Percentiles rank a stretch among this genome's conserved stretches.
Evolutionary conservation across 2,888 invertebrate species (phyloP).

Genomic region (Eupeodes latifasciatus): DNA sequence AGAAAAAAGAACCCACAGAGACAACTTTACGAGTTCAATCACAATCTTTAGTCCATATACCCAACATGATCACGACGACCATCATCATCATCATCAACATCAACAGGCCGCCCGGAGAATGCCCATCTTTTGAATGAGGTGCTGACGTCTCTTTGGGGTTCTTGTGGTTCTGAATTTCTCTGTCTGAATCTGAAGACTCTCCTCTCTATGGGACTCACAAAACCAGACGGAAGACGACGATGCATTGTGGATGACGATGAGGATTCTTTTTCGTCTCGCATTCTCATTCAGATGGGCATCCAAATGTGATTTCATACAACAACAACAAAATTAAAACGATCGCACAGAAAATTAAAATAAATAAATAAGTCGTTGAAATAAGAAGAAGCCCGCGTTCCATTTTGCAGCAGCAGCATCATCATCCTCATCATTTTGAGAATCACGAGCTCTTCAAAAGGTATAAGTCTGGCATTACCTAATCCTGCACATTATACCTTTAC

Average conservation of each 20-base stretch:
- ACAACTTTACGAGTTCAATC: conserved; percentile 56
- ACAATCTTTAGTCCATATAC: conserved; percentile 7
- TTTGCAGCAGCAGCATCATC: conserved; percentile 38
- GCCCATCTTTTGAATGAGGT: conserved; percentile 74
- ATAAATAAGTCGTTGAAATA: conserved; percentile 56
- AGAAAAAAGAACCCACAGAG: conserved; percentile 17
- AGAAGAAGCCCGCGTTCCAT: conserved; percentile 22
- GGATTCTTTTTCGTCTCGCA: conserved; percentile 30
- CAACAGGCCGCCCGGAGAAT: conserved; percentile 67
- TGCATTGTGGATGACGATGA: neutral
- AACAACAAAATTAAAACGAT: conserved; percentile 17
- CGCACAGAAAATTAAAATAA: conserved; percentile 58
- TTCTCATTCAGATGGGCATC: conserved; percentile 48
- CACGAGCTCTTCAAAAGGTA: conserved; percentile 56
- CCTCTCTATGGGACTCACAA: conserved; percentile 13
- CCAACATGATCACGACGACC: conserved; percentile 74
- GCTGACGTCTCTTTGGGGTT: conserved; percentile 67
- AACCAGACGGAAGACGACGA: conserved; percentile 4
- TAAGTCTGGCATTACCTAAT: conserved; percentile 39
- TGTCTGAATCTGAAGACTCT: neutral
- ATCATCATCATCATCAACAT: conserved; percentile 60
- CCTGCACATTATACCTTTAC: neutral
- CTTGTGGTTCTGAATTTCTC: conserved; percentile 16
- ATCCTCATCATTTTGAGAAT: neutral
- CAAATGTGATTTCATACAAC: neutral